phyloP scores from a whole-genome alignment of 2,888 invertebrate genomes.

The Baccha elongata region DNA sequence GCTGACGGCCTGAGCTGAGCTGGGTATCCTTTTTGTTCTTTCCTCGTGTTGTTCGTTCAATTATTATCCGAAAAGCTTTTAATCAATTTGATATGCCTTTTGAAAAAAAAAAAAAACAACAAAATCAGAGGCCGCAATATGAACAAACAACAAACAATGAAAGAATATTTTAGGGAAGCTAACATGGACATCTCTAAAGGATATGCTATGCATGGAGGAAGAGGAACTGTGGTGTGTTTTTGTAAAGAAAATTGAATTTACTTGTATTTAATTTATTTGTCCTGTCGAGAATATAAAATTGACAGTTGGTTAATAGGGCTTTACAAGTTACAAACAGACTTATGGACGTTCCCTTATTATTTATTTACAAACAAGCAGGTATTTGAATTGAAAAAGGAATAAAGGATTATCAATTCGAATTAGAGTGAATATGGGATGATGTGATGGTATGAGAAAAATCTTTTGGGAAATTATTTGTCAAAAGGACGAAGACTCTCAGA shows the following conservation, averaged over 20 bases:
- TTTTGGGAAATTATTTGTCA: too few relatives aligned
- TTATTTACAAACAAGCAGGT: background rate
- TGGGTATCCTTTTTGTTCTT: constrained; percentile 18
- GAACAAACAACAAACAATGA: constrained; percentile 12
- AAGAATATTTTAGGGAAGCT: constrained; percentile 4
- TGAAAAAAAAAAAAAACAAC: constrained; percentile 18
- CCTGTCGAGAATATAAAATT: constrained; percentile 41
- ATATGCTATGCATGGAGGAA: background rate
- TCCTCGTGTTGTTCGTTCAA: constrained; percentile 14
- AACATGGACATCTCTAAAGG: background rate
- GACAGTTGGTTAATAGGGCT: constrained; percentile 32
- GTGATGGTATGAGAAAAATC: too few relatives aligned
- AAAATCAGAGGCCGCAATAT: constrained; percentile 32
- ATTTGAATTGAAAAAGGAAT: background rate
- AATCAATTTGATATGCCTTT: constrained; percentile 68
- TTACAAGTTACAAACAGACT: background rate
- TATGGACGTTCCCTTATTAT: background rate
- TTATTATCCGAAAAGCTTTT: constrained; percentile 66
- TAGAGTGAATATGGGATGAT: too few relatives aligned
- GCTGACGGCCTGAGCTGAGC: constrained; percentile 2
- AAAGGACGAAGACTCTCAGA: background rate
- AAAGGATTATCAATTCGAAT: background rate
- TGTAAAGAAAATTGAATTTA: constrained; percentile 31
- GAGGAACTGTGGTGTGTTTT: background rate
- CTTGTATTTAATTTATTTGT: constrained; percentile 53